phyloP scores from a whole-genome alignment of 2,797 vertebrate genomes.

The Takifugu rubripes region DNA sequence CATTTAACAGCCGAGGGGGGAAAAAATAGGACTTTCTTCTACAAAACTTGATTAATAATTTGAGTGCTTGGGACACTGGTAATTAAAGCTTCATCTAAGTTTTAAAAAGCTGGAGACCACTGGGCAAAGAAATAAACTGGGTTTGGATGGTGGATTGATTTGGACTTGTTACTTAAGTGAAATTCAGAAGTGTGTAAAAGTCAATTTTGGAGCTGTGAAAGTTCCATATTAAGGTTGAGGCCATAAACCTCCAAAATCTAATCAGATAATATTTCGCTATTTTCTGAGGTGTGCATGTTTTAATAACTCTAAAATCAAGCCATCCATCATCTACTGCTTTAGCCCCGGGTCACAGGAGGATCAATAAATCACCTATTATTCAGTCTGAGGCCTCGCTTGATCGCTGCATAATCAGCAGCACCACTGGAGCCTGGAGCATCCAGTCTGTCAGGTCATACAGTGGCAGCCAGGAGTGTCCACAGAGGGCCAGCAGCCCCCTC shows the following conservation, averaged over 20 bases:
- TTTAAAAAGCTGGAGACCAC: slow-evolving; percentile 31
- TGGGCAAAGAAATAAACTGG: slow-evolving; percentile 40
- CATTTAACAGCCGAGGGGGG: slow-evolving; percentile 36
- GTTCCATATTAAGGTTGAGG: no score
- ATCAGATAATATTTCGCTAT: no score
- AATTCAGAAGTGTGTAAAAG: slow-evolving; percentile 1
- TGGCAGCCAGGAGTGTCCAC: neutral
- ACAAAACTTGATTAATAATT: slow-evolving; percentile 39
- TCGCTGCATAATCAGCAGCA: no score
- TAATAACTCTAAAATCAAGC: no score
- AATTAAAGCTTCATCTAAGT: slow-evolving; percentile 49
- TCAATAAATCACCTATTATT: no score
- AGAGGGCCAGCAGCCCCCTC: neutral
- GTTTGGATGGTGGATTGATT: slow-evolving; percentile 12
- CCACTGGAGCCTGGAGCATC: no score
- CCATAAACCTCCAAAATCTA: no score
- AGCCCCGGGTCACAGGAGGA: no score
- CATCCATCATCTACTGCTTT: no score
- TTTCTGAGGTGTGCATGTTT: no score
- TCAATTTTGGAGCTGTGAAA: neutral
- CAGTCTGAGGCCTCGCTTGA: no score
- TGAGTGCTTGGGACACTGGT: slow-evolving; percentile 38
- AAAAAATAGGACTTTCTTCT: slow-evolving; percentile 37
- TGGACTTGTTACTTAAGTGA: slow-evolving; percentile 20
- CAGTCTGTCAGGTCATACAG: no score